Evolutionary conservation across 2,797 vertebrate species (phyloP), one percentile per base, ranked within the genome.

Genomic region (Bryconaethiops microstoma): DNA sequence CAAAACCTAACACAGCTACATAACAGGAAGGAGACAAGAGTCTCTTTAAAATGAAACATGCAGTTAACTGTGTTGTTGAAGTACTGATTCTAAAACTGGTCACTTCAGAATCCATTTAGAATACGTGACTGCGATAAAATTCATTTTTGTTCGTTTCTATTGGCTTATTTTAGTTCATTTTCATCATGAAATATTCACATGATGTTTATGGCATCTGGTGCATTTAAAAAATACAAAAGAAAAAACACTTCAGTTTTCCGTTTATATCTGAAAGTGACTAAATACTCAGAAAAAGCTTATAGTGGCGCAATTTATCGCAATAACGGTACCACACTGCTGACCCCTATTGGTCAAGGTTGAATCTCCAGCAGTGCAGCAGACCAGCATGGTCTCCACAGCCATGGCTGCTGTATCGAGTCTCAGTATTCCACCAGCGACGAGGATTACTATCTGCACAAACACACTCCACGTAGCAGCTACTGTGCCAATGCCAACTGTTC

Each of bases 401-500:
- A 40, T 17, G 21, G 65, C 64, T 78, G 59, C 40, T 64, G 21
- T 50, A 67, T 29, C 10, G 45, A 70, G 79, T 69, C 68, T 50
- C 39, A 50, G 57, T 25, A 57, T 69, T 79, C 48, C 60, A 65
- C 19, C 59, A 67, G 21, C 72, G 60, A 77, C 59, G 74, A 82
- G 60, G 60, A 68, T 67, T 77, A 77, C 50, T 52, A 39, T 71
- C 75, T 77, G 75, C 75, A 48, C 52, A 76, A 55, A 67, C 23
- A 45, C 64, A 71, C 40, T 29, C 60, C 52, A 39, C 70, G 25
- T 42, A 57, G 60, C 67, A 54, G 67, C 67, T 81, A 17, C 57
- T 57, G 42, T 77, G 17, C 29, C 73, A 65, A 52, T 64, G 78
- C 75, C 77, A 72, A 67, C 54, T 59, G 52, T 76, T 84, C 65